These are phyloP conservation scores for Philhelius pedissequus DNA, from an alignment of 2,888 invertebrate genomes.

Conservation along the genomic window DNA sequence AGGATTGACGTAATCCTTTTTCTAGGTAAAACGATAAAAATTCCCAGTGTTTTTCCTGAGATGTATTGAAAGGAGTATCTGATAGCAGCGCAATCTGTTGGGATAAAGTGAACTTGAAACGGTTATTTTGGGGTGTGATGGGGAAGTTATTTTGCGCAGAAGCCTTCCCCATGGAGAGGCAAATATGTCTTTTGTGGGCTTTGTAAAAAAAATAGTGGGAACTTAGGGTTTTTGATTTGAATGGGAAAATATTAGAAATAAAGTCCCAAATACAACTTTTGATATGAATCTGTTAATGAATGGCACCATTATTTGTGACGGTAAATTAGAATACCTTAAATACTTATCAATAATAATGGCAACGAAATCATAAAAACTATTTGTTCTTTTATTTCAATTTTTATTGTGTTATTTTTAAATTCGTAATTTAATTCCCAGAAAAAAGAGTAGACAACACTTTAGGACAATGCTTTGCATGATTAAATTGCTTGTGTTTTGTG, in stretches of 20 bases:
- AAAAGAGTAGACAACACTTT: too few species aligned
- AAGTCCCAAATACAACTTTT: too few species aligned
- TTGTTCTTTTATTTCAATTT: too few species aligned
- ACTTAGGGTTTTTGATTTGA: not conserved
- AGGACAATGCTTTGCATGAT: too few species aligned
- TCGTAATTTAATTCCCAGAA: too few species aligned
- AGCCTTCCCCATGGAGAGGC: not conserved
- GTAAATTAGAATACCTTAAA: too few species aligned
- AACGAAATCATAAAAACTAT: too few species aligned
- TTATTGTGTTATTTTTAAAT: too few species aligned
- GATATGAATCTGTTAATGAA: too few species aligned
- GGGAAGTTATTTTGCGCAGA: conserved; percentile 27
- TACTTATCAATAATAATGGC: too few species aligned
- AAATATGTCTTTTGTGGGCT: not conserved
- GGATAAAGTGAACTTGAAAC: conserved; percentile 44
- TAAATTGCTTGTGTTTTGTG: too few species aligned
- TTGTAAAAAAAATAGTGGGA: conserved; percentile 10
- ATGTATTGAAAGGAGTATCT: not conserved
- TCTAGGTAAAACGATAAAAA: conserved; percentile 39
- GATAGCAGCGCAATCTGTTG: conserved; percentile 52
- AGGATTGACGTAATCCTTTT: conserved; percentile 77
- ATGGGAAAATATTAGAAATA: not conserved
- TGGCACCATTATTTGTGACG: too few species aligned
- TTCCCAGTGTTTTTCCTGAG: conserved; percentile 40
- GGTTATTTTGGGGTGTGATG: conserved; percentile 27